Conservation (phyloP, 2,797 vertebrate genomes). For the Sternotherus odoratus region DNA sequence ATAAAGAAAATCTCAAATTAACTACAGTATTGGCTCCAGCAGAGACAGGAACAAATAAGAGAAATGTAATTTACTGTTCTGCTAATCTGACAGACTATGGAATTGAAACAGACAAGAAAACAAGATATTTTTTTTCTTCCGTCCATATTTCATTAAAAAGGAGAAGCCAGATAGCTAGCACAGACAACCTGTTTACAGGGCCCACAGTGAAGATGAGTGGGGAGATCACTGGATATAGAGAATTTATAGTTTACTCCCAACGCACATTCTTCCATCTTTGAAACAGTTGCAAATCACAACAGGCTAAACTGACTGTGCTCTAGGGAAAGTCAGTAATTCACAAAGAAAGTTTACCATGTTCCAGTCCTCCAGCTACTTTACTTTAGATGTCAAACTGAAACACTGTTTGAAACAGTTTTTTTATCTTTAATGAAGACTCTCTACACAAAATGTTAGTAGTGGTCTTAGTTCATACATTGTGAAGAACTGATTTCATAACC, state of each 20-base stretch:
- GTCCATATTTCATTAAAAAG: not conserved
- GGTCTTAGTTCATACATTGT: not conserved
- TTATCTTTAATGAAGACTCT: not conserved
- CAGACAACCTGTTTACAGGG: not conserved
- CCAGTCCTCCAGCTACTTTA: not conserved
- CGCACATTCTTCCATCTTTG: not conserved
- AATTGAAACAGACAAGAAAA: conserved; percentile 6
- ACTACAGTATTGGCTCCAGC: not conserved
- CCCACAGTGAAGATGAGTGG: not conserved
- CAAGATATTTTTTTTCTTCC: not conserved
- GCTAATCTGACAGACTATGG: not conserved
- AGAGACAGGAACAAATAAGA: conserved; percentile 1
- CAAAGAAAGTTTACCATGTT: not conserved
- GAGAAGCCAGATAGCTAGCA: not conserved
- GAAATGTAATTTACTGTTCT: not conserved
- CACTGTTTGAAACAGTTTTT: not conserved
- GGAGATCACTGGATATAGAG: not conserved
- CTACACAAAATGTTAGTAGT: not conserved
- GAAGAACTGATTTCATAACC: not conserved
- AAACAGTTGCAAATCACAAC: not conserved
- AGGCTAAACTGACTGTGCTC: not conserved
- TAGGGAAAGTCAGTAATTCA: not conserved
- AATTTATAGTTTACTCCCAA: not conserved
- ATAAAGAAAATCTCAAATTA: not conserved
- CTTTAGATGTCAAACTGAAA: not conserved